Conservation (phyloP, 2,797 vertebrate species). For the Coregonus sp. region DNA sequence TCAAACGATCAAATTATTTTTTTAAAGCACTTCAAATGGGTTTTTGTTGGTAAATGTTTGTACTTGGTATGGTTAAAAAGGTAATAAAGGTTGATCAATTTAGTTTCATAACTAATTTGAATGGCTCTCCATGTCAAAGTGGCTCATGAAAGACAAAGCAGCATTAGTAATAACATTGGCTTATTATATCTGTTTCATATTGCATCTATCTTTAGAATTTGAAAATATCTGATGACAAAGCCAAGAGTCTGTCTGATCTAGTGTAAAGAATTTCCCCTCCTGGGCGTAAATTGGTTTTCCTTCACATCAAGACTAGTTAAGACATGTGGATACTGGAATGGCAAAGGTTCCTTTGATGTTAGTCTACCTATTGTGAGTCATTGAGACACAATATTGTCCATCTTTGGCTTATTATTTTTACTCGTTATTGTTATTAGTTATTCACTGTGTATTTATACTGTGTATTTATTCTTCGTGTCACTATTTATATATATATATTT, state of each 20-base stretch:
- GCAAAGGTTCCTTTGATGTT: conserved; percentile 12
- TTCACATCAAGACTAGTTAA: conserved; percentile 15
- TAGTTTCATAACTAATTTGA: not conserved
- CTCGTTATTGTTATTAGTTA: too few relatives aligned
- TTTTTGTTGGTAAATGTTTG: not conserved
- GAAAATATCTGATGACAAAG: not conserved
- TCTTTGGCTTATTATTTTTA: too few relatives aligned
- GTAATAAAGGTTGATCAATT: not conserved
- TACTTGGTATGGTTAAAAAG: conserved; percentile 3
- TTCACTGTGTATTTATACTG: too few relatives aligned
- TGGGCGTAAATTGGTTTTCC: too few relatives aligned
- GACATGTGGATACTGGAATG: conserved; percentile 12
- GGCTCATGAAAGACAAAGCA: not conserved
- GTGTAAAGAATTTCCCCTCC: too few relatives aligned
- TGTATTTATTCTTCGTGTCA: too few relatives aligned
- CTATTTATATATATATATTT: too few relatives aligned
- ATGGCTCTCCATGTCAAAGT: not conserved
- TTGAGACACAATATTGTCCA: not conserved
- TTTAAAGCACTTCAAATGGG: not conserved
- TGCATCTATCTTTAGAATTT: not conserved
- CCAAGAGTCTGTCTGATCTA: conserved; percentile 6
- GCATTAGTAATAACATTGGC: not conserved
- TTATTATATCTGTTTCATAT: not conserved
- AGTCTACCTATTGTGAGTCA: conserved; percentile 42
- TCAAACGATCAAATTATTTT: not conserved